Percentiles rank a stretch among this genome's conserved stretches.
phyloP scores from a whole-genome alignment of 2,888 invertebrate genomes.

The Coelopa pilipes region DNA sequence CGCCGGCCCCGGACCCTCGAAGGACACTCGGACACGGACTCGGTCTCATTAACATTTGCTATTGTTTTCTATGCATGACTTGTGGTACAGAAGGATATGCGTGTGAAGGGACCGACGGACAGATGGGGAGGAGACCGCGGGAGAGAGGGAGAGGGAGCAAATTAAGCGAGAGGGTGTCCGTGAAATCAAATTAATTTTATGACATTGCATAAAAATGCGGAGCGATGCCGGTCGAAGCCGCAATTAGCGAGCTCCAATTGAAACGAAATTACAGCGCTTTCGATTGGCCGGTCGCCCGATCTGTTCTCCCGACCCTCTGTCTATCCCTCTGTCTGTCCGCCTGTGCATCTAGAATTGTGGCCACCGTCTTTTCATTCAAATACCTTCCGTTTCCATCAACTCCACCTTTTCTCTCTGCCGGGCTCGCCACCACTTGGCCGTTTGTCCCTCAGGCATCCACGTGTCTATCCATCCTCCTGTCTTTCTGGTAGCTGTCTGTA shows the following conservation, averaged over 20 bases:
- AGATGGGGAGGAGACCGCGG: neutral
- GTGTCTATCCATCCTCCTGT: too few species aligned
- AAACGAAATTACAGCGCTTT: constrained; percentile 43
- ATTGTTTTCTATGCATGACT: constrained; percentile 5
- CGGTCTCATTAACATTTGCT: too few species aligned
- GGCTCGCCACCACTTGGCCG: too few species aligned
- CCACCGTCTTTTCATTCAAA: too few species aligned
- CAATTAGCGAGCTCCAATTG: constrained; percentile 59
- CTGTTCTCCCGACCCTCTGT: too few species aligned
- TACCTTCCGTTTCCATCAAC: too few species aligned
- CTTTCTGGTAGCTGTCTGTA: too few species aligned
- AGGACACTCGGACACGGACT: neutral
- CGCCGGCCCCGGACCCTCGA: neutral
- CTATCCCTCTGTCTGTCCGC: neutral
- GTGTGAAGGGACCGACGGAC: neutral
- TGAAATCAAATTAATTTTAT: constrained; percentile 57
- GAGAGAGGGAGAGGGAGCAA: constrained; percentile 3
- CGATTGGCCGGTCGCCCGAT: neutral
- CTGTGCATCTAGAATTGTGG: neutral
- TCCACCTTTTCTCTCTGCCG: too few species aligned
- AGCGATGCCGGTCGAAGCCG: constrained; percentile 35
- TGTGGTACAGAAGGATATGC: too few species aligned
- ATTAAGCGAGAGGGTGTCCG: constrained; percentile 5
- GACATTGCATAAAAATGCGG: constrained; percentile 59
- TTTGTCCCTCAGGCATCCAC: too few species aligned